phyloP scores from a whole-genome alignment of 1,140 invertebrate genomes.

The Penaeus japonicus region DNA sequence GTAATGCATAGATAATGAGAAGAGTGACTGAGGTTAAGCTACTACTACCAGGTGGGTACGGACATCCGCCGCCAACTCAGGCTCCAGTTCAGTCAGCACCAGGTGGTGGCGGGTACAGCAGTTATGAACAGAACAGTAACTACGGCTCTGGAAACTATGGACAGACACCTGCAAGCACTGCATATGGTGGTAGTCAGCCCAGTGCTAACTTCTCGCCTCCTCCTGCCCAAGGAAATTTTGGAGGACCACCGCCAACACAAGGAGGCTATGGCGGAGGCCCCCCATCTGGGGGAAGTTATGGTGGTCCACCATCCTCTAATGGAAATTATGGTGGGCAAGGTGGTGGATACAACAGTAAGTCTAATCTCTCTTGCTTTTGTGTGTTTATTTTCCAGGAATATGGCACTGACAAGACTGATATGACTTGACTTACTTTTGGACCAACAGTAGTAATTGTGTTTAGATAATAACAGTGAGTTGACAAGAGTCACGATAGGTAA shows the following conservation, averaged over 20 bases:
- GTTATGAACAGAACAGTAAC: neutral
- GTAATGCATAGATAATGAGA: neutral
- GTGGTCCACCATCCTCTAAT: slow-evolving; percentile 46
- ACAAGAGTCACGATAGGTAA: neutral
- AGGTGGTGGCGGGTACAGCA: slow-evolving; percentile 51
- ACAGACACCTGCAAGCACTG: slow-evolving; percentile 43
- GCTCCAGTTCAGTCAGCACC: slow-evolving; percentile 20
- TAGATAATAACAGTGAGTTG: neutral
- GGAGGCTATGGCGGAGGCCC: slow-evolving; percentile 26
- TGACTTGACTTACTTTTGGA: slow-evolving; percentile 45
- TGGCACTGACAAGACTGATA: slow-evolving; percentile 53
- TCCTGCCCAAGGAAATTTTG: slow-evolving; percentile 49
- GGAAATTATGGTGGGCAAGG: slow-evolving; percentile 53
- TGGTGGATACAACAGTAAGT: slow-evolving; percentile 58
- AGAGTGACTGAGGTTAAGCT: neutral
- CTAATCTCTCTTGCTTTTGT: neutral
- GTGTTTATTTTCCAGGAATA: slow-evolving; percentile 29
- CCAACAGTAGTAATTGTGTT: neutral
- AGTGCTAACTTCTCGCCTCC: slow-evolving; percentile 40
- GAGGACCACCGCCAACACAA: slow-evolving; percentile 44
- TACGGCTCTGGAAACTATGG: slow-evolving; percentile 13
- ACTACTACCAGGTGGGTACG: slow-evolving; percentile 43
- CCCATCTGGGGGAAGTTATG: slow-evolving; percentile 42
- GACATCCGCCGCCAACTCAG: slow-evolving; percentile 39
- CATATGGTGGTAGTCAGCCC: slow-evolving; percentile 54